Base-by-base conservation (phyloP, 2,113 vertebrate species). In the Mustela nigripes region DNA sequence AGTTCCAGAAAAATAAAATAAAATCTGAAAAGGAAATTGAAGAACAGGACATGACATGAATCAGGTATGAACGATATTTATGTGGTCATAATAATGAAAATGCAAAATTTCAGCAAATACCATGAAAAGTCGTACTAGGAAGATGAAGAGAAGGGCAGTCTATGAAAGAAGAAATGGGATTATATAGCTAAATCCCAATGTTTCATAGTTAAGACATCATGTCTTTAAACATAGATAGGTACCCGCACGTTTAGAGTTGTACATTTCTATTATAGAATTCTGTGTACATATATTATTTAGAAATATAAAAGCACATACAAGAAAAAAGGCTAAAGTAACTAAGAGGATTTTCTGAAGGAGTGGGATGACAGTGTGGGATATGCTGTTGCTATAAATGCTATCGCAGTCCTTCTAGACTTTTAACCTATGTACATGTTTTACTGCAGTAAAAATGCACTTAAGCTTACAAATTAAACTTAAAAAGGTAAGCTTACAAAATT, bases 51-150 rank as follows among this genome's bases (percentile, higher is more conserved):
- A 92, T 56, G 18, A 79, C 26, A 71, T 60, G 19, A 95, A 21
- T 74, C 65, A 76, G 56, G 21, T 12, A 76, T 81, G 45, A 86
- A 76, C n/a, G 91, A 82, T 21, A 74, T 8, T 78, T 73, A 88
- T 45, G 5, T 78, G 42, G 31, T 95, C 11, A 78, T 48, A 89
- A 91, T 74, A 86, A 85, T 56, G 48, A 86, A 95, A 96, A 96
- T 2, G n/a, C 26, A 63, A 21, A 74, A 82, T 50, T 91, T 96
- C 80, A 88, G 36, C 69, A 93, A 93, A 90, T 11, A 71, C 9
- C 39, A 33, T 50, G 45, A 82, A 97, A 81, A 83, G 19, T 48
- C 86, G 24, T 8, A 82, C 28, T 69, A 82, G 56, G 31, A 95
- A 90, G 56, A 78, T 87, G 11, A 90, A 93, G 58, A 69, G 12